A percentile compares a stretch with the other conserved stretches of the same genome.
These are phyloP conservation scores for Prietella phreatophila DNA, from an alignment of 2,113 vertebrate species.

Conservation along the genomic window DNA sequence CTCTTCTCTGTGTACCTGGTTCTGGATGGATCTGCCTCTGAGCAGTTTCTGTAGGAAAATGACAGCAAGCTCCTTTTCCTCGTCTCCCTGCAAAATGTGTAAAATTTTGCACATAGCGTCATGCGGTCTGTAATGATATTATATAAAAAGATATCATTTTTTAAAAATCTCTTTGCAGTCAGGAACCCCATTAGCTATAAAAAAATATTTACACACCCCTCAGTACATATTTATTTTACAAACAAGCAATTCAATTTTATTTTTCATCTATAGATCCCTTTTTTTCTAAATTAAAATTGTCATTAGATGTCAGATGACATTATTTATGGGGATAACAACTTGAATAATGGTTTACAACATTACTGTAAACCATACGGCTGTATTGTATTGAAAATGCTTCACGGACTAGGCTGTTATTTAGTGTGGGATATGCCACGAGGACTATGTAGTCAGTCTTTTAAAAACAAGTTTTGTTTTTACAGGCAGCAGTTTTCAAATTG, in stretches of 20 bases:
- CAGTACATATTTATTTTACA: background rate
- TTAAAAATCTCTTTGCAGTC: background rate
- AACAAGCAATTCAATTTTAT: background rate
- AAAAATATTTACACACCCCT: background rate
- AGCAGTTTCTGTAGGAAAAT: conserved; percentile 85
- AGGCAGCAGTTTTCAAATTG: background rate
- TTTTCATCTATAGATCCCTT: background rate
- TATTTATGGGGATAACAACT: background rate
- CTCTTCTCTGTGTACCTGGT: conserved; percentile 70
- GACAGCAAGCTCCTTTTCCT: conserved; percentile 83
- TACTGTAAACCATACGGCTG: too few species aligned
- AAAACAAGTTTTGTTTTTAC: background rate
- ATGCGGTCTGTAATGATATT: background rate
- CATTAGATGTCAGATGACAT: background rate
- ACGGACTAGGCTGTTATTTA: too few species aligned
- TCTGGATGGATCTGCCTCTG: conserved; percentile 84
- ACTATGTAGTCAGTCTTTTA: background rate
- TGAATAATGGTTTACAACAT: background rate
- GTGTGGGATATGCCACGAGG: background rate
- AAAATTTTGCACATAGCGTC: background rate
- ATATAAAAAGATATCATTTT: background rate
- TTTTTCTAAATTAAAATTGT: background rate
- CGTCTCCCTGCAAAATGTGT: conserved; percentile 75
- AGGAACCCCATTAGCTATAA: background rate
- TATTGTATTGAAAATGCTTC: too few species aligned